Conservation (phyloP, 2,888 invertebrate genomes). For the Latheticus oryzae region DNA sequence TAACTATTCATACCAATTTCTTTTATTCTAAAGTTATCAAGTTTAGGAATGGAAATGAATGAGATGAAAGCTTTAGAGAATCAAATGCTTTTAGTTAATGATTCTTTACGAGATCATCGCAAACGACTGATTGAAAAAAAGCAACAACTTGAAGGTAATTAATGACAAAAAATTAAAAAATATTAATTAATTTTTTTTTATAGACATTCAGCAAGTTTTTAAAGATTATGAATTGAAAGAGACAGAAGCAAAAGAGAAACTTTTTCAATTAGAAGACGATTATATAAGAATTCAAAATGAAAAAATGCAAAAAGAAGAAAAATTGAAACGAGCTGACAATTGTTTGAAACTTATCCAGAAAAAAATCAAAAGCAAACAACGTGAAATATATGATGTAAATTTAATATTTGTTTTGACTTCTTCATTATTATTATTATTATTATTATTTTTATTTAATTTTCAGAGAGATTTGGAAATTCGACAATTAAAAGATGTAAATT, state of each 20-base stretch:
- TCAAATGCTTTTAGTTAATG: conserved; percentile 47
- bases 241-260: conserved; percentile 41
- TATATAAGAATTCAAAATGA: conserved; percentile 50
- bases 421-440: too few relatives aligned
- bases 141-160: conserved; percentile 48
- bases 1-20: background rate
- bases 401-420: background rate
- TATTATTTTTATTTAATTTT: too few relatives aligned
- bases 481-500: conserved; percentile 72
- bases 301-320: conserved; percentile 54
- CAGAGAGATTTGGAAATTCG: conserved; percentile 71
- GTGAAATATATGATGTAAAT: conserved; percentile 58
- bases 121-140: conserved; percentile 51
- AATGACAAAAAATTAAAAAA: background rate
- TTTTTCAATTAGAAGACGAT: conserved; percentile 53
- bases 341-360: conserved; percentile 63
- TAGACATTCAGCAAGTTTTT: conserved; percentile 27
- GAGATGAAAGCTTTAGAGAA: conserved; percentile 68
- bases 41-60: conserved; percentile 68
- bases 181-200: background rate
- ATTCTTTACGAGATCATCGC: conserved; percentile 50
- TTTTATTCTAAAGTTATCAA: too few relatives aligned
- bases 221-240: conserved; percentile 37
- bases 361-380: conserved; percentile 59
- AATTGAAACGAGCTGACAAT: conserved; percentile 59